A percentile compares a stretch with the other conserved stretches of the same genome.
Conservation (phyloP, 1,140 invertebrate species). For the Drosophila nannoptera region DNA sequence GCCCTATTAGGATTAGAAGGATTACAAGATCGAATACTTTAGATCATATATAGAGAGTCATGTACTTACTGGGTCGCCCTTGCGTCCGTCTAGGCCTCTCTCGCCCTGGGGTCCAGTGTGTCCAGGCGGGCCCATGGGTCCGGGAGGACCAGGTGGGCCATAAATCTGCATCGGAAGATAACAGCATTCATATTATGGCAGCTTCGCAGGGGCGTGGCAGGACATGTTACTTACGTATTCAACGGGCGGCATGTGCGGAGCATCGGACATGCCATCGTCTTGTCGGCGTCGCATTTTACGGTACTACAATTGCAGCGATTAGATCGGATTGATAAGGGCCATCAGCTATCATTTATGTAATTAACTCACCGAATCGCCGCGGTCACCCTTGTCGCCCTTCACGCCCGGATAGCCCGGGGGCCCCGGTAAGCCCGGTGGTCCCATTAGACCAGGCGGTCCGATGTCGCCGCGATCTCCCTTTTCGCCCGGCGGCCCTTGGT, state of each 20-base stretch:
- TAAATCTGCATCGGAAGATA: conserved; percentile 55
- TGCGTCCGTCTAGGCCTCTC: conserved; percentile 88
- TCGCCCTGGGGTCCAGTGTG: conserved; percentile 88
- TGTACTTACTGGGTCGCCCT: conserved; percentile 88
- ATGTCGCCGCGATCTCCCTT: conserved; percentile 95
- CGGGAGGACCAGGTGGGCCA: conserved; percentile 77
- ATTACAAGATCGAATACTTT: background rate
- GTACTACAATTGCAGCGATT: conserved; percentile 84
- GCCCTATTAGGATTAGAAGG: conserved; percentile 83
- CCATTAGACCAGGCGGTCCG: conserved; percentile 90
- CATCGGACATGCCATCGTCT: conserved; percentile 80
- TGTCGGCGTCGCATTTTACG: conserved; percentile 93
- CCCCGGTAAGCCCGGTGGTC: conserved; percentile 86
- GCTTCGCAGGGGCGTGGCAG: background rate
- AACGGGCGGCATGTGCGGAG: conserved; percentile 76
- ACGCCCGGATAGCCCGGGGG: conserved; percentile 91
- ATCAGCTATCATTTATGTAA: background rate
- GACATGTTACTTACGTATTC: conserved; percentile 74
- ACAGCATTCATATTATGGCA: background rate
- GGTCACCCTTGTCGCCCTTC: conserved; percentile 94
- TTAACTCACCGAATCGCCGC: conserved; percentile 92
- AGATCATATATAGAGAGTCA: background rate
- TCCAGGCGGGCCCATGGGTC: conserved; percentile 87
- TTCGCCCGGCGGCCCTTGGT: conserved; percentile 90
- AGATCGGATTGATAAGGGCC: background rate